Evolutionary conservation across 2,113 vertebrate species (phyloP).

Genomic region (Archocentrus centrarchus): DNA sequence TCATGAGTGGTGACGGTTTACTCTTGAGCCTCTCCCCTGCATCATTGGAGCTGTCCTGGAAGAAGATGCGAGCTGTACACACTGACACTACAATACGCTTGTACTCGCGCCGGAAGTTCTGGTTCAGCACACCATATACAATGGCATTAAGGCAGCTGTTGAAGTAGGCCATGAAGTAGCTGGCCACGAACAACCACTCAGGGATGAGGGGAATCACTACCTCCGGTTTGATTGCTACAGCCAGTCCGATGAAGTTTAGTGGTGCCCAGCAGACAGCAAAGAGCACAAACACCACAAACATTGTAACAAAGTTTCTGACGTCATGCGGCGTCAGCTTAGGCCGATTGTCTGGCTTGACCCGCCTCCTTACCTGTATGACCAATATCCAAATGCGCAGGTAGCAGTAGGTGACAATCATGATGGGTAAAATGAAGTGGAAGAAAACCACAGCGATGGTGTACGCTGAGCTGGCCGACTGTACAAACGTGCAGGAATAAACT

Average conservation of each 20-base stretch:
- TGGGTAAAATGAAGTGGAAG: conserved; percentile 95
- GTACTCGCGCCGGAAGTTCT: conserved; percentile 97
- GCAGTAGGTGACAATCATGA: conserved; percentile 93
- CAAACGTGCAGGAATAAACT: conserved; percentile 94
- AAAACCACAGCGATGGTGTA: conserved; percentile 95
- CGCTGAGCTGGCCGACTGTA: conserved; percentile 91
- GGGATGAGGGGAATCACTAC: conserved; percentile 88
- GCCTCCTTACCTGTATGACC: conserved; percentile 90
- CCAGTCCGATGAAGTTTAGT: conserved; percentile 93
- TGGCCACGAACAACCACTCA: conserved; percentile 95
- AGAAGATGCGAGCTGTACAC: conserved; percentile 89
- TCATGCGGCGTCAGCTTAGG: conserved; percentile 91
- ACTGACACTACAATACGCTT: conserved; percentile 90
- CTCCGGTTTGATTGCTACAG: conserved; percentile 88
- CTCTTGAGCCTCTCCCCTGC: conserved; percentile 87
- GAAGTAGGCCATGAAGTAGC: conserved; percentile 99
- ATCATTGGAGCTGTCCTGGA: conserved; percentile 91
- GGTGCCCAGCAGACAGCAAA: conserved; percentile 98
- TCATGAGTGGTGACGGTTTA: conserved; percentile 90
- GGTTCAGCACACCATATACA: conserved; percentile 95
- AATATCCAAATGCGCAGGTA: conserved; percentile 97
- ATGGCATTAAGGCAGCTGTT: conserved; percentile 99
- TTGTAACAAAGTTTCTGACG: conserved; percentile 94
- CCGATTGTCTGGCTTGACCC: conserved; percentile 90
- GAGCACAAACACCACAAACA: conserved; percentile 97